Percentiles rank a stretch among this genome's conserved stretches.
phyloP scores from a whole-genome alignment of 2,888 invertebrate species.

The Monopis laevigella region DNA sequence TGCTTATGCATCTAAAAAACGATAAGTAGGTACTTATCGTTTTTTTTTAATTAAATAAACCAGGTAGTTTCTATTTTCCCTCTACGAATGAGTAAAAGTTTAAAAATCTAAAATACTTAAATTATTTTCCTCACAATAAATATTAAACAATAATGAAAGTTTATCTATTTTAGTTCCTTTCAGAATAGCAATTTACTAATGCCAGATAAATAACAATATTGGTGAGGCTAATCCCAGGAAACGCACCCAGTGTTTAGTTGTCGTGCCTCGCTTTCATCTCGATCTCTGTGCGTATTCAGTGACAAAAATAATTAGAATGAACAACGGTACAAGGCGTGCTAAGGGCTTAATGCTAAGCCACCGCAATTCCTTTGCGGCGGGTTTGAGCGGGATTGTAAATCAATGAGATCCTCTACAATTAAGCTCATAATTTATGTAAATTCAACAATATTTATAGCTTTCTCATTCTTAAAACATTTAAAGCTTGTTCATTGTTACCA shows the following conservation, averaged over 20 bases:
- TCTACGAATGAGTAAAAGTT: too few relatives aligned
- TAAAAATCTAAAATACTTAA: too few relatives aligned
- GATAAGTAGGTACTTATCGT: too few relatives aligned
- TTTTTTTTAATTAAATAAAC: too few relatives aligned
- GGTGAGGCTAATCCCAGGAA: constrained; percentile 44
- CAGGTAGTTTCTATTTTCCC: too few relatives aligned
- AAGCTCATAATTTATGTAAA: constrained; percentile 66
- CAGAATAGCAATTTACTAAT: constrained; percentile 6
- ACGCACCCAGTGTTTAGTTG: constrained; percentile 46
- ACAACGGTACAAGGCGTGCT: constrained; percentile 30
- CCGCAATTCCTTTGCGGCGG: constrained; percentile 62
- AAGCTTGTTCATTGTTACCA: too few relatives aligned
- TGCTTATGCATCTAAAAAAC: too few relatives aligned
- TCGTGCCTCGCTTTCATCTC: constrained; percentile 60
- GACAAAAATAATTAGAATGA: constrained; percentile 59
- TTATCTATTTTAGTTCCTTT: background rate
- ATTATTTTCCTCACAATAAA: too few relatives aligned
- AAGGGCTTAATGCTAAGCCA: constrained; percentile 55
- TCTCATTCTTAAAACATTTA: constrained; percentile 6
- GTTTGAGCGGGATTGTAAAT: constrained; percentile 62
- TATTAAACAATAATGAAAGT: too few relatives aligned
- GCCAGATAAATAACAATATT: constrained; percentile 4
- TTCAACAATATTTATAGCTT: constrained; percentile 57
- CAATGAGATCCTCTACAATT: constrained; percentile 66
- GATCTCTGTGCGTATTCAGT: constrained; percentile 32